These are phyloP conservation scores for Acanthiza pusilla DNA, from an alignment of 2,797 vertebrate species.

Conservation along the genomic window DNA sequence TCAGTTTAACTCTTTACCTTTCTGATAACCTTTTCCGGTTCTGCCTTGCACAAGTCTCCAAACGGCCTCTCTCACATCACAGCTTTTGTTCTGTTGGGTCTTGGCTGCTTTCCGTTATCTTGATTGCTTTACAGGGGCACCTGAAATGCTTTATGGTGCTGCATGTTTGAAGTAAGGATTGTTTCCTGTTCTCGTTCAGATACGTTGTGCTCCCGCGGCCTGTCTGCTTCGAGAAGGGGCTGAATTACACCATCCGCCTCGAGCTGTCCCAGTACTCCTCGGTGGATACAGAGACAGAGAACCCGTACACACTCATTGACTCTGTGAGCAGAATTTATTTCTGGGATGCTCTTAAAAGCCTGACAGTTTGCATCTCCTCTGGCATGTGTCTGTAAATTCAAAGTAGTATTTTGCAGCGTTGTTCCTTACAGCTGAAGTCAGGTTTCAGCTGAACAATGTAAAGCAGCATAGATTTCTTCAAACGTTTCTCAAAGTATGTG, in stretches of 20 bases:
- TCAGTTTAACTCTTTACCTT: neutral
- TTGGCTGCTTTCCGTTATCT: neutral
- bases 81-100: neutral
- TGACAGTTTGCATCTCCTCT: neutral
- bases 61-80: neutral
- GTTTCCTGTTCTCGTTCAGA: conserved; percentile 67
- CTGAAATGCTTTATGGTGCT: neutral
- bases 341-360: neutral
- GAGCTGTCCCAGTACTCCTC: conserved; percentile 89
- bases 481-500: neutral
- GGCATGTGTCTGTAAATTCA: neutral
- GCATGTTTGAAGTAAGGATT: neutral
- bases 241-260: conserved; percentile 92
- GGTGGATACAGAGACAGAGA: conserved; percentile 80
- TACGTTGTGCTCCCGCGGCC: conserved; percentile 85
- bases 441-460: neutral
- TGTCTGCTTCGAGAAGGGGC: conserved; percentile 89
- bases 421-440: neutral
- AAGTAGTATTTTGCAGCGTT: neutral
- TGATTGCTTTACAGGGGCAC: neutral
- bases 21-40: neutral
- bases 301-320: conserved; percentile 91
- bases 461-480: neutral
- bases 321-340: conserved; percentile 82
- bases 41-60: neutral